phyloP scores from a whole-genome alignment of 2,888 invertebrate species.

The Phaonia tiefii region DNA sequence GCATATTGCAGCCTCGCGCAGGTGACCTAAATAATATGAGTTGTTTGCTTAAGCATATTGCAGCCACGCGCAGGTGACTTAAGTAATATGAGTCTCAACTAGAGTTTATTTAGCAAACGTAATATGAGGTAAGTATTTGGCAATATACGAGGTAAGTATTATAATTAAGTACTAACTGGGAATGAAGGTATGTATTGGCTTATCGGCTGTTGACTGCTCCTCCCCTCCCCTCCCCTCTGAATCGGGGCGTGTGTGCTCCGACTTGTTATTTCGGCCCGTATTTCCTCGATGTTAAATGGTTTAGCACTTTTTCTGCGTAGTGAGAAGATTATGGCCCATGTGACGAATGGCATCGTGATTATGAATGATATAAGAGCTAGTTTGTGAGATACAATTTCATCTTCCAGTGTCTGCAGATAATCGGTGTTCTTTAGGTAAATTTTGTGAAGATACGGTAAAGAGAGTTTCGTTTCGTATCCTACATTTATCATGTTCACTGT shows the following conservation, averaged over 20 bases:
- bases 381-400: not conserved
- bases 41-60: no score
- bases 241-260: not conserved
- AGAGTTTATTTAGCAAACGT: not conserved
- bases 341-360: not conserved
- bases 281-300: not conserved
- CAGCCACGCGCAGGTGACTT: no score
- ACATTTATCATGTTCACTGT: not conserved
- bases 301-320: not conserved
- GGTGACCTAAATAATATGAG: no score
- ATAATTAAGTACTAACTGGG: not conserved
- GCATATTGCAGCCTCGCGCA: no score
- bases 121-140: not conserved
- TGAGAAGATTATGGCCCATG: not conserved
- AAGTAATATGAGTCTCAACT: no score
- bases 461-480: not conserved
- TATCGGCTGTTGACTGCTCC: not conserved
- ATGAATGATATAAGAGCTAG: not conserved
- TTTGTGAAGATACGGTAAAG: not conserved
- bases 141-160: not conserved
- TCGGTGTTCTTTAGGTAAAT: slow-evolving; percentile 1
- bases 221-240: no score
- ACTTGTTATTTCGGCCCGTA: not conserved
- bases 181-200: not conserved
- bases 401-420: not conserved